Evolutionary conservation across 2,797 vertebrate species (phyloP), one percentile per base, ranked within the genome.

Genomic region (Crenuchus spilurus): DNA sequence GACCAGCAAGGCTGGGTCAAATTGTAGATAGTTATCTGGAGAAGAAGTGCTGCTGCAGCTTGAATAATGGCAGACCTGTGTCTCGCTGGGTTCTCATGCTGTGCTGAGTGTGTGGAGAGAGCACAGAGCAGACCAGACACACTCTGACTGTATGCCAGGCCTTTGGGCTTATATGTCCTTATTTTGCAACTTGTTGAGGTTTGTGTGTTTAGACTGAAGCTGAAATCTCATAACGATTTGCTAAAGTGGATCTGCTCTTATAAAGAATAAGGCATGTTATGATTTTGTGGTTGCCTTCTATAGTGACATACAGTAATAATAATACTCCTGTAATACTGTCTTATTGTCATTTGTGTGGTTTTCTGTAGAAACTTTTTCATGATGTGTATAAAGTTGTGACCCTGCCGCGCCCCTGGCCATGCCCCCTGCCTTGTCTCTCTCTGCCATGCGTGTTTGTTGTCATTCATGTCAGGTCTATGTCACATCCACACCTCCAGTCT

Each of bases 1-100:
- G 52, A 31, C 26, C 52, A 31, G 52, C 28, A 9, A 31, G 28
- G 61, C 54, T 42, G 14, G 75, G 75, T 67, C 69, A 61, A 72
- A 60, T 28, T 67, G 35, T 46, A 64, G 41, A 58, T 49, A 49
- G 64, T 71, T 61, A 51, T 69, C 44, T 26, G 16, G 54, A 65
- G 61, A 30, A 72, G 62, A n/a, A 28, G 24, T 28, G 55, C 14
- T 3, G 37, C 44, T 49, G 67, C n/a, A 39, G 20, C 31, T 37
- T 35, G 20, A 20, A 18, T 37, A 60, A 37, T 37, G 20, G 20
- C 58, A 41, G 42, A 42, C 14, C 13, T 60, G 28, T 49, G 37
- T 46, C 30, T 14, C 6, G 14, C 52, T 3, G 52, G 1, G 26
- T n/a, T 30, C 5, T 31, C 52, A 16, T n/a, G 28, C 52, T 55